These are phyloP conservation scores for Steinernema carpocapsae DNA, from an alignment of 2,888 invertebrate species.

Conservation along the genomic window DNA sequence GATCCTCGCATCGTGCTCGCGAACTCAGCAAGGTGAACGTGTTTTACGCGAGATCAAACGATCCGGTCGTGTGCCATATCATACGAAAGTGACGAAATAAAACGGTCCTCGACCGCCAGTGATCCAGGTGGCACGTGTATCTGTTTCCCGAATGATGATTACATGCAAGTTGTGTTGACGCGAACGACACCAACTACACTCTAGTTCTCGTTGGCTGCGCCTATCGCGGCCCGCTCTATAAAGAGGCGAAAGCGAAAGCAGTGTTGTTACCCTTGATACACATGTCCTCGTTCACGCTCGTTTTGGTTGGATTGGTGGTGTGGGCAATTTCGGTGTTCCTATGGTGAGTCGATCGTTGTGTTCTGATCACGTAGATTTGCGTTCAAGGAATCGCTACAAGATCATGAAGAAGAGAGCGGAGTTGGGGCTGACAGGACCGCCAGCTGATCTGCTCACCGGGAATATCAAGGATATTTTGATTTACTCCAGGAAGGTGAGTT, in stretches of 20 bases:
- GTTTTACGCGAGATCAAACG: neutral
- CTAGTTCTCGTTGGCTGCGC: neutral
- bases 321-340: neutral
- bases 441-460: conserved; percentile 24
- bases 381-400: conserved; percentile 3
- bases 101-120: too few relatives aligned
- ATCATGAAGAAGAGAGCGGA: neutral
- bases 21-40: neutral
- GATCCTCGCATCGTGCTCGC: neutral
- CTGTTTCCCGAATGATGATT: neutral
- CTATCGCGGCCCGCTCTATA: neutral
- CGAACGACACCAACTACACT: conserved; percentile 20
- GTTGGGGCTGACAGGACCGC: conserved; percentile 32
- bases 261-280: neutral
- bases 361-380: neutral
- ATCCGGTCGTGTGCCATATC: neutral
- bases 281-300: conserved; percentile 13
- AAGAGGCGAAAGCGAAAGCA: neutral
- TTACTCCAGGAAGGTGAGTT: conserved; percentile 18
- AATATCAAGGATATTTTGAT: conserved; percentile 27
- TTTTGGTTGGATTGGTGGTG: neutral
- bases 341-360: conserved; percentile 1
- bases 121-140: neutral
- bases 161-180: neutral
- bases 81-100: conserved; percentile 4